Evolutionary conservation across 2,888 invertebrate species (phyloP).

Genomic region (Anodontia alba): DNA sequence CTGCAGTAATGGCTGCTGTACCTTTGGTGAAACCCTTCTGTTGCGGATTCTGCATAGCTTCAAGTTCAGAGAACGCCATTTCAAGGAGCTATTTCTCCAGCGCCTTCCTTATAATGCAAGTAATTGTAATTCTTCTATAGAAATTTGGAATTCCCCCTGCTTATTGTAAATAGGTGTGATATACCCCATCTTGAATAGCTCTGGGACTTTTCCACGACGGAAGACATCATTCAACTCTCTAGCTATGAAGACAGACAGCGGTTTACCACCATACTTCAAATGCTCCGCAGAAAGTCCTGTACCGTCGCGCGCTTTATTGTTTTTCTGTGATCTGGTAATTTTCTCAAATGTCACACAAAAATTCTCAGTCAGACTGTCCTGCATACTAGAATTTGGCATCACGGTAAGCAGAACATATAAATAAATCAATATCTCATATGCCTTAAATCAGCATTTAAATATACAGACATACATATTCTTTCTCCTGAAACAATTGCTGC

Average conservation of each 20-base stretch:
- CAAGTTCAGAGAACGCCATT: not conserved
- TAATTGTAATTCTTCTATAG: not conserved
- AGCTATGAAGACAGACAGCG: not conserved
- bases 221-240: not conserved
- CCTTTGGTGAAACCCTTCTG: not conserved
- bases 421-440: too few species aligned
- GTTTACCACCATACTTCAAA: not conserved
- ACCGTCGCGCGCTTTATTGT: not conserved
- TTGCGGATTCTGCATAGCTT: not conserved
- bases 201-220: not conserved
- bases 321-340: not conserved
- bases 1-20: not conserved
- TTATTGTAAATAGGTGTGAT: not conserved
- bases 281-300: not conserved
- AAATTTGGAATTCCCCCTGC: not conserved
- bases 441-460: too few species aligned
- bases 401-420: too few species aligned
- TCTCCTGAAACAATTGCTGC: too few species aligned
- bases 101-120: not conserved
- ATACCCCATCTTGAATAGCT: not conserved
- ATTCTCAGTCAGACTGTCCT: too few species aligned
- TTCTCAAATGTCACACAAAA: not conserved
- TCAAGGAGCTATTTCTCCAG: not conserved
- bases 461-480: too few species aligned
- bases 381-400: too few species aligned